Evolutionary conservation across 2,888 invertebrate genomes (phyloP).

Genomic region (Drosophila rellima): DNA sequence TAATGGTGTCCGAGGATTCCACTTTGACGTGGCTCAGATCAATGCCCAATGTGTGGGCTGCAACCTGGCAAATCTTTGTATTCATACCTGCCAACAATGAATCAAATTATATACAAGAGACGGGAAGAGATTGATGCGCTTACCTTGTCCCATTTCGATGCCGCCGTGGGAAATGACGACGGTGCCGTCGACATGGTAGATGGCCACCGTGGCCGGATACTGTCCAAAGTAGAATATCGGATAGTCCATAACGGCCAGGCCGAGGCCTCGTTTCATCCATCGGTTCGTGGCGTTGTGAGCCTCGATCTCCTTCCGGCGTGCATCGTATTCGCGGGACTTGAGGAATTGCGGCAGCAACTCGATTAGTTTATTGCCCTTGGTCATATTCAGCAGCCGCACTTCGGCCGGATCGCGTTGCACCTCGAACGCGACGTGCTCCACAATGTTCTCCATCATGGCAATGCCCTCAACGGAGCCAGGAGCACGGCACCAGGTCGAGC

Average conservation of each 20-base stretch:
- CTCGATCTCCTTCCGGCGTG: conserved; percentile 87
- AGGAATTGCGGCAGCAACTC: conserved; percentile 87
- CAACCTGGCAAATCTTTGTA: conserved; percentile 91
- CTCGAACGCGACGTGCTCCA: conserved; percentile 89
- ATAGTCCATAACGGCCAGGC: conserved; percentile 90
- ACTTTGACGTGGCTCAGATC: conserved; percentile 87
- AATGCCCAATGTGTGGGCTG: conserved; percentile 90
- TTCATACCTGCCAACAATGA: conserved; percentile 76
- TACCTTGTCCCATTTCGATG: conserved; percentile 92
- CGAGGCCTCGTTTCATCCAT: conserved; percentile 92
- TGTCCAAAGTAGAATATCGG: conserved; percentile 87
- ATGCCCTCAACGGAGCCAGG: conserved; percentile 88
- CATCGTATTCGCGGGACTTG: conserved; percentile 87
- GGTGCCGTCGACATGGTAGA: conserved; percentile 90
- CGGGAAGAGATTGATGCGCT: conserved; percentile 61
- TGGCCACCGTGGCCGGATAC: conserved; percentile 88
- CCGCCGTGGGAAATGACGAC: conserved; percentile 91
- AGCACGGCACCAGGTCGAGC: conserved; percentile 90
- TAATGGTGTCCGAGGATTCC: conserved; percentile 88
- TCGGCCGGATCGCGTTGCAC: conserved; percentile 87
- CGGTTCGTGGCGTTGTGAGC: conserved; percentile 89
- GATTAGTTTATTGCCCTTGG: conserved; percentile 80
- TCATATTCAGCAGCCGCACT: conserved; percentile 87
- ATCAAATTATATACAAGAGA: accelerated
- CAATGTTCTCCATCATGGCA: conserved; percentile 88